Base-by-base conservation (phyloP, 2,113 vertebrate species). In the Gobiocypris rarus region DNA sequence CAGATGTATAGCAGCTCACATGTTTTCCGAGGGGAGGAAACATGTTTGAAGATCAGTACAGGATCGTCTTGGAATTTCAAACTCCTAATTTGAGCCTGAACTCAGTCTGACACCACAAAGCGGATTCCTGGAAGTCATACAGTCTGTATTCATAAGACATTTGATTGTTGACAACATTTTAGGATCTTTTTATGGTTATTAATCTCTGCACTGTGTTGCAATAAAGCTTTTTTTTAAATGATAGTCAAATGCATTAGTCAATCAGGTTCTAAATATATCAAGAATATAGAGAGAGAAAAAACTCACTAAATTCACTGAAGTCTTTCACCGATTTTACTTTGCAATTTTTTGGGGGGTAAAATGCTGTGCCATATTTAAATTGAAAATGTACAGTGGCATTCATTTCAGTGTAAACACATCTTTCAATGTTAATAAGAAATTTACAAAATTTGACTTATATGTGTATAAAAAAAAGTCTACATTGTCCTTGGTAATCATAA, bases 161-260 rank as follows among this genome's bases (percentile, higher is more conserved):
- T 87, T 80, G 73, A 82, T 50, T 13, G 28, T 71, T 77, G 43
- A 84, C 78, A 73, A 87, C n/a, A 7, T 22, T 84, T 84, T 24
- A 85, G 54, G 24, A 74, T 85, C 67, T 38, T 58, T 79, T 85
- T 87, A 83, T 74, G 83, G 54, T 45, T 82, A 71, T 85, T 45
- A 74, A 45, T 52, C 45, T 77, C 28, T 84, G 83, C 14, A 9
- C 22, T 71, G 24, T 70, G 24, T 59, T 71, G 5, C 26, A 43
- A 45, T 54, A 52, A 34, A 69, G 50, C 10, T 8, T 59, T 83
- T 61, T 22, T 14, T 58, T 78, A n/a, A n/a, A 83, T 78, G 22
- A 83, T 34, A 70, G 80, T 45, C 31, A 81, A 82, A 48, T 67
- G 79, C 69, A 38, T 73, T 54, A 75, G 70, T 74, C 54, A 82